Conservation (phyloP, 2,888 invertebrate species). For the Dendrolimus houi region DNA sequence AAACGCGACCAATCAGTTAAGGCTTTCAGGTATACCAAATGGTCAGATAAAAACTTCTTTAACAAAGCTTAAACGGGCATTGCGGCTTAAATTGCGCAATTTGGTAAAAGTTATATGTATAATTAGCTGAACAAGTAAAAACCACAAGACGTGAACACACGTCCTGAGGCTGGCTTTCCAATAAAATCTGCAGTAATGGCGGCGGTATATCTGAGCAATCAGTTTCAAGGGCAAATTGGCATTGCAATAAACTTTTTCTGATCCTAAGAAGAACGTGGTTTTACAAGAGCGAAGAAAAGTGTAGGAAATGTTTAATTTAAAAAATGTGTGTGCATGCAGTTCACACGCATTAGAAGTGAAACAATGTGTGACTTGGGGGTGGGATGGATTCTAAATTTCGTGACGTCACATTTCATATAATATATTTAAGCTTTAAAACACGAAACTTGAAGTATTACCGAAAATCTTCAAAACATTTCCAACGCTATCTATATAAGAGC, state of each 20-base stretch:
- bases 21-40: conserved; percentile 10
- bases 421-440: too few relatives aligned
- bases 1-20: not conserved
- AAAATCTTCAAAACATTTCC: too few relatives aligned
- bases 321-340: too few relatives aligned
- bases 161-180: conserved; percentile 26
- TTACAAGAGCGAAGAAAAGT: not conserved
- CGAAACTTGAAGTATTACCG: too few relatives aligned
- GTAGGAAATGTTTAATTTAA: not conserved
- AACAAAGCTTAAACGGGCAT: conserved; percentile 28
- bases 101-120: conserved; percentile 50
- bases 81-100: conserved; percentile 46
- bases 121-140: conserved; percentile 46
- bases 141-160: conserved; percentile 39
- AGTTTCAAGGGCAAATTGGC: conserved; percentile 26
- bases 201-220: conserved; percentile 30
- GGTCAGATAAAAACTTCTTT: conserved; percentile 17
- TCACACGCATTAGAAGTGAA: too few relatives aligned
- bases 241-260: conserved; percentile 25
- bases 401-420: too few relatives aligned
- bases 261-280: conserved; percentile 2
- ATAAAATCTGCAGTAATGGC: conserved; percentile 39
- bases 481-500: too few relatives aligned
- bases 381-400: too few relatives aligned
- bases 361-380: too few relatives aligned